A percentile compares a stretch with the other conserved stretches of the same genome.
Conservation (phyloP, 2,797 vertebrate species). For the Bradypodion pumilum region DNA sequence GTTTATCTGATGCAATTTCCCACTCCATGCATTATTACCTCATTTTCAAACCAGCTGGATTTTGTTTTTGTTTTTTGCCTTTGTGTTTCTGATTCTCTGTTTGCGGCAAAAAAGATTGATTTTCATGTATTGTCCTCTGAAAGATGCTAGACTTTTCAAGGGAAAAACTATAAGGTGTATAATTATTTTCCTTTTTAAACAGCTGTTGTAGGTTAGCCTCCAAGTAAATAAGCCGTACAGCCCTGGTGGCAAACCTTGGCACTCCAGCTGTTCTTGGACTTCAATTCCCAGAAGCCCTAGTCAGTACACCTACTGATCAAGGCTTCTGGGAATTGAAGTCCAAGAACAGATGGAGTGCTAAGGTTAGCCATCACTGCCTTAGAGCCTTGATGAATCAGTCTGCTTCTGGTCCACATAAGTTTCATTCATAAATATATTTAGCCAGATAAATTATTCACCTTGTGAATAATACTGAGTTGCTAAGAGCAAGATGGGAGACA, state of each 20-base stretch:
- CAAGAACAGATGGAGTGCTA: no score
- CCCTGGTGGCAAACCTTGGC: no score
- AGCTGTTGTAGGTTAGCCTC: background rate
- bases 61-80: no score
- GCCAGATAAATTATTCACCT: background rate
- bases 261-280: no score
- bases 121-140: background rate
- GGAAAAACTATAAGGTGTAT: background rate
- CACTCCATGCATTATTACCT: background rate
- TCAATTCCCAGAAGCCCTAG: no score
- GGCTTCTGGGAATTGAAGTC: no score
- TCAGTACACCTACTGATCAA: no score
- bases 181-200: background rate
- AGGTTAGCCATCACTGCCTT: background rate
- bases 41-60: background rate
- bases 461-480: no score
- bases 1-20: conserved; percentile 12
- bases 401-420: no score
- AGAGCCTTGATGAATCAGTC: no score
- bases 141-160: background rate
- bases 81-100: background rate
- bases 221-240: background rate
- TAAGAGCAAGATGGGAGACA: no score
- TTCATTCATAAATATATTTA: no score
- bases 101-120: background rate